A percentile compares a stretch with the other conserved stretches of the same genome.
phyloP scores from a whole-genome alignment of 2,888 invertebrate genomes.

The Drosophila pegasa region DNA sequence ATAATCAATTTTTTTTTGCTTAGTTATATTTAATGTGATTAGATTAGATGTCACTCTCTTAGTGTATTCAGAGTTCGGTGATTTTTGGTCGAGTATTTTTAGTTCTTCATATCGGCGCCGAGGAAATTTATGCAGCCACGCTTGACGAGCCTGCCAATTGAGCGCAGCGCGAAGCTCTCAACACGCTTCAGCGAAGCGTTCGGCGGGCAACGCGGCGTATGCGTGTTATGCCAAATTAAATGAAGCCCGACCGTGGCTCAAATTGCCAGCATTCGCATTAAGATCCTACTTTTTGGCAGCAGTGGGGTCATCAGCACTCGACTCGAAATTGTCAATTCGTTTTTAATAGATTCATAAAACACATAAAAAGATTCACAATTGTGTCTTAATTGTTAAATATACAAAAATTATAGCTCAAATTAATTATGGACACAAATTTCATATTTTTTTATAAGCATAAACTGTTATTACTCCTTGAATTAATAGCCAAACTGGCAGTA shows the following conservation, averaged over 20 bases:
- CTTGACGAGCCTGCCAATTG: conserved; percentile 74
- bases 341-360: conserved; percentile 1
- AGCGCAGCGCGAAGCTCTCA: conserved; percentile 71
- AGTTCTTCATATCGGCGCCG: conserved; percentile 44
- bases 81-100: neutral
- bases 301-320: conserved; percentile 34
- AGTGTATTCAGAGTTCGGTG: conserved; percentile 20
- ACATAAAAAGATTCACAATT: neutral
- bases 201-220: conserved; percentile 70
- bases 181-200: conserved; percentile 78
- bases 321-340: conserved; percentile 20
- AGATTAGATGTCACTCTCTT: neutral
- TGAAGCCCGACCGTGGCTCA: conserved; percentile 48
- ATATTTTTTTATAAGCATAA: no score
- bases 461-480: no score
- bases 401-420: neutral
- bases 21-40: no score
- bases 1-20: no score
- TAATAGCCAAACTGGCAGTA: no score
- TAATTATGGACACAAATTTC: neutral
- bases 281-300: conserved; percentile 24
- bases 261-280: conserved; percentile 20
- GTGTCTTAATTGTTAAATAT: neutral
- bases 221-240: conserved; percentile 70
- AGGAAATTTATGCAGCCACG: conserved; percentile 54